Evolutionary conservation across 2,113 vertebrate genomes (phyloP), one percentile per base, ranked within the genome.

Genomic region (Lethenteron camtschaticum): DNA sequence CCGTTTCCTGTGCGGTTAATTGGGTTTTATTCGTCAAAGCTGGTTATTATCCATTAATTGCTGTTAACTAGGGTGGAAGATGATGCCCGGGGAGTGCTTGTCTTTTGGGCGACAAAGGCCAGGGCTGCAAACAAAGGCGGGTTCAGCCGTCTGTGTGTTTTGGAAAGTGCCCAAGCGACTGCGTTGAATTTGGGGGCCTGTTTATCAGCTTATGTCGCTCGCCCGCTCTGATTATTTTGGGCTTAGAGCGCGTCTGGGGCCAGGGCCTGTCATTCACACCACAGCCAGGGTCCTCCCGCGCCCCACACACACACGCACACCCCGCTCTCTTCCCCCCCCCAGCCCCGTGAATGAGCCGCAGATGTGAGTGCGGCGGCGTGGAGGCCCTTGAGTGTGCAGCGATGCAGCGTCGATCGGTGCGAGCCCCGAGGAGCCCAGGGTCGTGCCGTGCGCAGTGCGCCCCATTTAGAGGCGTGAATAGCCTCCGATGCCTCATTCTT

Each of bases 21-120:
- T n/a, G 63, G 63, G 63, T 66, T 66, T 66, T 66, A 66, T 66
- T 66, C 63, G 63, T n/a, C 63, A 66, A 66, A 66, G 63, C 63
- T 66, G 63, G 63, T 66, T 66, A 66, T 66, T 66, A 66, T 66
- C 63, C 63, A 66, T 66, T 66, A 66, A 66, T 66, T 66, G 63
- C 63, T 66, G 63, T n/a, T 66, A 66, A 66, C 63, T 66, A 66
- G 63, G 63, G 63, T 66, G 63, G 63, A 66, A 66, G 63, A 66
- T 66, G 63, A 66, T 66, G 63, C 63, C 63, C 10, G 24, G 63
- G 63, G 63, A 66, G 63, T 66, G n/a, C 63, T 66, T 66, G 63
- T 66, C 63, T 66, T 66, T n/a, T n/a, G 24, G 63, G 63, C 24
- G 63, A 66, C 63, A 66, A 66, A 24, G 63, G 8, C 63, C 24